Evolutionary conservation across 2,888 invertebrate genomes (phyloP).

Genomic region (Platerodrilus igneus): DNA sequence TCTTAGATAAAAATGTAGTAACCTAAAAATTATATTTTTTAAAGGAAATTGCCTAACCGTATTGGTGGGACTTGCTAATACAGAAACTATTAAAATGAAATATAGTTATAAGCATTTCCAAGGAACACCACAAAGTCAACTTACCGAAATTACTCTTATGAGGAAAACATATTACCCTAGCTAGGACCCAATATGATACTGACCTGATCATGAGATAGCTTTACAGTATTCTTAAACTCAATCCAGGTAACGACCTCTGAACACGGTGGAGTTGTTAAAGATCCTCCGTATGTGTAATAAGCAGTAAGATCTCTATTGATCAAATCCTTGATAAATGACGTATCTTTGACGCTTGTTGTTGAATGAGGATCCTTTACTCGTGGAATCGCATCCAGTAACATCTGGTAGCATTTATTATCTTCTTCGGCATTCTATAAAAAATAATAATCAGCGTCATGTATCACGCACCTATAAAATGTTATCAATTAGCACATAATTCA

Average conservation of each 20-base stretch:
- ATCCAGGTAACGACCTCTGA: slow-evolving; percentile 78
- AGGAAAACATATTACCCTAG: too few species aligned
- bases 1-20: too few species aligned
- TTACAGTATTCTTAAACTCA: slow-evolving; percentile 66
- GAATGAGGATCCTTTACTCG: slow-evolving; percentile 24
- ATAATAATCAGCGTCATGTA: too few species aligned
- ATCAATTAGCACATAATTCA: not conserved
- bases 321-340: slow-evolving; percentile 22
- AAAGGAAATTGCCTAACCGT: too few species aligned
- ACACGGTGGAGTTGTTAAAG: slow-evolving; percentile 75
- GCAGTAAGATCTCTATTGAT: slow-evolving; percentile 22
- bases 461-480: too few species aligned
- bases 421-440: slow-evolving; percentile 24
- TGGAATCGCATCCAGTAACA: slow-evolving; percentile 24
- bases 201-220: slow-evolving; percentile 70
- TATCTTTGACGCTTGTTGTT: slow-evolving; percentile 12
- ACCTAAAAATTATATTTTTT: too few species aligned
- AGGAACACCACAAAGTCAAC: too few species aligned
- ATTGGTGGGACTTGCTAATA: too few species aligned
- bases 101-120: too few species aligned
- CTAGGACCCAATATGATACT: too few species aligned
- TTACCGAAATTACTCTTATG: too few species aligned
- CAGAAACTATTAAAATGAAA: too few species aligned
- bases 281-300: slow-evolving; percentile 77
- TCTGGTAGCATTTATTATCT: slow-evolving; percentile 26